These are phyloP conservation scores for Mormyrus hasselquistii DNA, from an alignment of 2,797 vertebrate genomes.

Conservation along the genomic window DNA sequence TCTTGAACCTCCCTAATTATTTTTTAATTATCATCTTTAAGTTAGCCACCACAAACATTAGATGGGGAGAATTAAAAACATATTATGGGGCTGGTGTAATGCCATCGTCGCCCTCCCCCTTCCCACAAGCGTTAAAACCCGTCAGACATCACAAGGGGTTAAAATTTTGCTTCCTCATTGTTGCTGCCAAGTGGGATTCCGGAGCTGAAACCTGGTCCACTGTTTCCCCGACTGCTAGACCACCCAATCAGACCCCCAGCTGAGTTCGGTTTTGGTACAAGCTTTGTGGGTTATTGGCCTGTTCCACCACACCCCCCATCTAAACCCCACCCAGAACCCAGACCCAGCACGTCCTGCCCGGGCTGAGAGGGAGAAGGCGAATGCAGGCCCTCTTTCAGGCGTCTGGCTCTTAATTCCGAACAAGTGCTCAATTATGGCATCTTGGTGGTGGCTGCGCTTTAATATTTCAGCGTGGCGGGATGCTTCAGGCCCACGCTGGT, in stretches of 20 bases:
- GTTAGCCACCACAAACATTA: constrained; percentile 61
- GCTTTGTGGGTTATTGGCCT: neutral
- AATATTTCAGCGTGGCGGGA: constrained; percentile 21
- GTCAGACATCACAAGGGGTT: neutral
- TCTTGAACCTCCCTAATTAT: constrained; percentile 77
- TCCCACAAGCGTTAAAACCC: neutral
- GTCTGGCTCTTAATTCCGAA: neutral
- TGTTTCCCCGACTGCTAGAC: neutral
- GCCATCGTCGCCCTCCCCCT: neutral
- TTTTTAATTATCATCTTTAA: constrained; percentile 72
- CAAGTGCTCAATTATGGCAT: constrained; percentile 10
- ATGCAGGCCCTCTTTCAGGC: neutral
- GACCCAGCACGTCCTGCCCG: neutral
- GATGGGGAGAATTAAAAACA: constrained; percentile 56
- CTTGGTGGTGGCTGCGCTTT: neutral
- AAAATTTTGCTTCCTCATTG: neutral
- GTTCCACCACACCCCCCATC: neutral
- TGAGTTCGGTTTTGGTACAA: neutral
- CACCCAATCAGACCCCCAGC: neutral
- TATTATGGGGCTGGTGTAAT: constrained; percentile 35
- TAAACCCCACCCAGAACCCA: neutral
- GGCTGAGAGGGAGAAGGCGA: neutral
- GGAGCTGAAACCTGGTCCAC: neutral
- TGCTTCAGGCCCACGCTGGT: constrained; percentile 12
- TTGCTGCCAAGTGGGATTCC: neutral